A percentile compares a stretch with the other conserved stretches of the same genome.
phyloP scores from a whole-genome alignment of 1,140 invertebrate species.

The Eubasilissa regina region DNA sequence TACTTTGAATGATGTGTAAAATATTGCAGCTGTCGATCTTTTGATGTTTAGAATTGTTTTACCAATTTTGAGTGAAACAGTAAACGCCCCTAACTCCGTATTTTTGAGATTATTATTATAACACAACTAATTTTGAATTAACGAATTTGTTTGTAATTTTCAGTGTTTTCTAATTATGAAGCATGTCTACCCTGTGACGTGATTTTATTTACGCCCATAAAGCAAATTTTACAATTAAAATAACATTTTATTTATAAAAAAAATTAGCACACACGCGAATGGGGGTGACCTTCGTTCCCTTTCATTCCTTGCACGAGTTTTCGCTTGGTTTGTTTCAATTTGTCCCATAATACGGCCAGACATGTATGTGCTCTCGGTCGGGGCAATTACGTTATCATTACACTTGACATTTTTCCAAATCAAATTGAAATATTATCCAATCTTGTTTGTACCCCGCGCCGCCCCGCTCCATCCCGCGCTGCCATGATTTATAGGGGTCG shows the following conservation, averaged over 20 bases:
- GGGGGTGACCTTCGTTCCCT: neutral
- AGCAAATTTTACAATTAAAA: too few species aligned
- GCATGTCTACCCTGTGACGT: neutral
- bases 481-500: slow-evolving; percentile 19
- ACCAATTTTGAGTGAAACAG: too few species aligned
- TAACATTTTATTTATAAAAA: too few species aligned
- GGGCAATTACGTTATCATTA: slow-evolving; percentile 35
- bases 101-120: too few species aligned
- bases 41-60: too few species aligned
- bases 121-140: too few species aligned
- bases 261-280: neutral
- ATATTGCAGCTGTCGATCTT: too few species aligned
- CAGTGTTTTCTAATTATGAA: too few species aligned
- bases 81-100: too few species aligned
- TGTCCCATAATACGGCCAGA: neutral
- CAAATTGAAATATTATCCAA: slow-evolving; percentile 47
- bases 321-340: slow-evolving; percentile 4
- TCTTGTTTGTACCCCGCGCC: slow-evolving; percentile 2
- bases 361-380: neutral
- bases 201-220: neutral
- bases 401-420: slow-evolving; percentile 43
- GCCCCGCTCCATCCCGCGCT: neutral
- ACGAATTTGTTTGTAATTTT: too few species aligned
- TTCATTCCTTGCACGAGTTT: neutral
- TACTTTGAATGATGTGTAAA: too few species aligned